Percentiles rank a stretch among this genome's conserved stretches.
phyloP scores from a whole-genome alignment of 1,140 invertebrate genomes.

The Drepana arcuata region DNA sequence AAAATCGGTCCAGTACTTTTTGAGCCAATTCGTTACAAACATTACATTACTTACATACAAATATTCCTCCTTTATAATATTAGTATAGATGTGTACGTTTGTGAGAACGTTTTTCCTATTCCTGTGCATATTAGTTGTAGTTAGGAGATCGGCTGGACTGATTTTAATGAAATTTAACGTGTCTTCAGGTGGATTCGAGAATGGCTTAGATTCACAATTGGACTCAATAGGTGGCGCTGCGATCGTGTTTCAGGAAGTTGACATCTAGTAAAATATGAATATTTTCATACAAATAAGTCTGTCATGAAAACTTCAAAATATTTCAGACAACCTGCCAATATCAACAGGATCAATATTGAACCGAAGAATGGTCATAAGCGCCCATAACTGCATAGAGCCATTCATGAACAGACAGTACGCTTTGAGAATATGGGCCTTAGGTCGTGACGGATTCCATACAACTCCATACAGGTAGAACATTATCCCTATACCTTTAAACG shows the following conservation, averaged over 20 bases:
- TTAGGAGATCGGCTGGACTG: neutral
- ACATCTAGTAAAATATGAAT: neutral
- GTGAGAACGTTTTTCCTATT: too few relatives aligned
- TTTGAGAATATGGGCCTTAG: constrained; percentile 35
- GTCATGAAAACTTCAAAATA: too few relatives aligned
- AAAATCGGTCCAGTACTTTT: too few relatives aligned
- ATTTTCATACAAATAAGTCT: too few relatives aligned
- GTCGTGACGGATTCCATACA: constrained; percentile 16
- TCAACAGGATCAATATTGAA: constrained; percentile 30
- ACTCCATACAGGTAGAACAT: constrained; percentile 30
- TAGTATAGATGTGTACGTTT: too few relatives aligned
- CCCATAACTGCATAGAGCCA: constrained; percentile 31
- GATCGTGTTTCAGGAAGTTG: neutral
- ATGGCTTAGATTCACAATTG: neutral
- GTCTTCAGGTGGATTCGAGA: neutral
- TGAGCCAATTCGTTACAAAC: too few relatives aligned
- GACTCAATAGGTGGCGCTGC: neutral
- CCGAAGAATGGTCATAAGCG: constrained; percentile 25
- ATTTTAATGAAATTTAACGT: neutral
- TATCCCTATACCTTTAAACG: neutral
- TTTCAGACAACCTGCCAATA: constrained; percentile 29
- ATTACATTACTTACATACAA: too few relatives aligned
- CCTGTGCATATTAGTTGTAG: too few relatives aligned
- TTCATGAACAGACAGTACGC: constrained; percentile 21
- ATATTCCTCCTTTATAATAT: too few relatives aligned